Conservation (phyloP, 2,888 invertebrate genomes). For the Lasioglossum villosulum region DNA sequence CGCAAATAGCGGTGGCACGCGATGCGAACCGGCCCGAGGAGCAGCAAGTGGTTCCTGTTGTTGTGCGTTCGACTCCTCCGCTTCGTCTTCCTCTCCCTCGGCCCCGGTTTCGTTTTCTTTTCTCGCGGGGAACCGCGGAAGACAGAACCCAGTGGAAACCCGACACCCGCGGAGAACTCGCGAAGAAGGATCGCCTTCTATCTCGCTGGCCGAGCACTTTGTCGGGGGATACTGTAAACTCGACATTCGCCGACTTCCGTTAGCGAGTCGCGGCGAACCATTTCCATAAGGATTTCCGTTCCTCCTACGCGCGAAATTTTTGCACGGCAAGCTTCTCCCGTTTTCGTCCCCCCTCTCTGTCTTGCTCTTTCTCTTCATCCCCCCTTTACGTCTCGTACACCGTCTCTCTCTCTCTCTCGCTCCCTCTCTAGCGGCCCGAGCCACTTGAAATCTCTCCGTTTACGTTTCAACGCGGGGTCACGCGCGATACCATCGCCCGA, state of each 20-base stretch:
- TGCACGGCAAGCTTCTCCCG: conserved; percentile 27
- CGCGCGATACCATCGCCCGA: conserved; percentile 65
- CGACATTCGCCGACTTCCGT: conserved; percentile 44
- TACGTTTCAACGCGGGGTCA: conserved; percentile 64
- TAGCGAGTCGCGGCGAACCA: conserved; percentile 40
- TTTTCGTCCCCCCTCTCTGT: background rate
- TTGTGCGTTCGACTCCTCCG: conserved; percentile 10
- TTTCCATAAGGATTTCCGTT: conserved; percentile 68
- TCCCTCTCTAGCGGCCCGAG: background rate
- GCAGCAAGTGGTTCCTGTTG: conserved; percentile 55
- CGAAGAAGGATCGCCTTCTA: conserved; percentile 17
- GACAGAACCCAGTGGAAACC: background rate
- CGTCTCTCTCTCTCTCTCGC: background rate
- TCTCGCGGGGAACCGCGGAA: background rate
- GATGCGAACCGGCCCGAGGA: conserved; percentile 31
- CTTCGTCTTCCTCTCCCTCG: background rate
- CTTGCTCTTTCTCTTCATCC: background rate
- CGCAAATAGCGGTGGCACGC: conserved; percentile 68
- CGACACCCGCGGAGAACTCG: background rate
- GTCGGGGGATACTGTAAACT: conserved; percentile 39
- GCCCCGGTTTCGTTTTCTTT: background rate
- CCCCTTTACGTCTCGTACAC: background rate
- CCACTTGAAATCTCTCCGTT: conserved; percentile 49
- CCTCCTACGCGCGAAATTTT: conserved; percentile 61
- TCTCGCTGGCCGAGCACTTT: conserved; percentile 36